Evolutionary conservation across 2,113 vertebrate species (phyloP), one percentile per base, ranked within the genome.

Genomic region (Mormyrus lacerda): DNA sequence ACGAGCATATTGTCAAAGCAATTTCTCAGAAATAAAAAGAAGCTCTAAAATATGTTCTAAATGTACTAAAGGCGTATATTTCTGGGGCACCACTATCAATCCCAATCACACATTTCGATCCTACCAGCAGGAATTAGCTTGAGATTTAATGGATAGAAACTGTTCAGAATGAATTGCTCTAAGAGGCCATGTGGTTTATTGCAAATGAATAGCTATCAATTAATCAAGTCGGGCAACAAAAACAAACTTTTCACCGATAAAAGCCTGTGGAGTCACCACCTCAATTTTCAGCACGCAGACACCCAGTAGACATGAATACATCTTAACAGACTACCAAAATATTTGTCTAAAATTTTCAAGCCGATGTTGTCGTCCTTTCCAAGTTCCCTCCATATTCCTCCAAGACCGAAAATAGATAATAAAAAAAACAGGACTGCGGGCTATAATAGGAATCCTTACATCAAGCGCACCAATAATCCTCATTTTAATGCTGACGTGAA

Each of bases 281-380:
- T 93, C 92, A 91, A 89, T 92, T 91, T 93, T 91, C 90, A 92
- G 91, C 92, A 87, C 93, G 92, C 88, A 85, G 93, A 61, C 87
- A 47, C 31, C 85, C 93, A 93, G 17, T 79, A 90, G 55, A 89
- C 84, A 79, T 53, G 88, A 85, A 89, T 69, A 88, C 87, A 69
- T 90, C 51, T 44, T 51, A 89, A 58, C 8, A 58, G n/a, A 39
- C 73, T 92, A 93, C 93, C 92, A 45, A 88, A 90, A 92, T 79
- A 7, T 89, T 91, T 83, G 91, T 91, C 91, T 89, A 88, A 93
- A 87, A 61, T 42, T 87, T 87, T 24, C 65, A 79, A 27, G n/a
- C 17, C 21, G 4, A 42, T 17, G 11, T 84, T 24, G 17, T 10
- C 8, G 4, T 19, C 7, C 11, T 85, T 47, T 79, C 9, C 27